Evolutionary conservation across 92 coral and sea anemone genomes (phyloP).

Genomic region (Diadumene lineata): DNA sequence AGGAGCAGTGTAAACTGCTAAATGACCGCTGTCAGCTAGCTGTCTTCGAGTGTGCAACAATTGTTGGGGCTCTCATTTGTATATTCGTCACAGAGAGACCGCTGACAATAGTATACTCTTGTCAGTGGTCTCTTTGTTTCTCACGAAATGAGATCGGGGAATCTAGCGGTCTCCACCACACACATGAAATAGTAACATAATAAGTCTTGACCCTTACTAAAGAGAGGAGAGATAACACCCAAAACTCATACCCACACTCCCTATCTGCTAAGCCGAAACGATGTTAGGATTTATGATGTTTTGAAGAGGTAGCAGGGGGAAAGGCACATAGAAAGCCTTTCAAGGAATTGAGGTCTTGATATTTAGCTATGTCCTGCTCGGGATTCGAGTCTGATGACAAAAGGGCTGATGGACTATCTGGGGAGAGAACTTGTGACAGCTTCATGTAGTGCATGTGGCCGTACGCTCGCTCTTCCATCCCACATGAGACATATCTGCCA

Average conservation of each 20-base stretch:
- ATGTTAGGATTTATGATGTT: too few species aligned
- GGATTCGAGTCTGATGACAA: constrained; percentile 43
- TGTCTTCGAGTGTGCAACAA: too few species aligned
- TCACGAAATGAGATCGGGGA: constrained; percentile 33
- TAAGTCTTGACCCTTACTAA: neutral
- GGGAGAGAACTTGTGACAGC: constrained; percentile 53
- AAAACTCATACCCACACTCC: too few species aligned
- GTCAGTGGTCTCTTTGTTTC: constrained; percentile 31
- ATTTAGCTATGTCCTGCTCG: constrained; percentile 46
- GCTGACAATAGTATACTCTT: constrained; percentile 5
- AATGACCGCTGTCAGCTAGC: too few species aligned
- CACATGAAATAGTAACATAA: neutral
- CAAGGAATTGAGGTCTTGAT: constrained; percentile 11
- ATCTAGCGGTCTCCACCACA: constrained; percentile 22
- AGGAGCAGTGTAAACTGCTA: too few species aligned
- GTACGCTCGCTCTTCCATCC: constrained; percentile 51
- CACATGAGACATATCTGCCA: constrained; percentile 60
- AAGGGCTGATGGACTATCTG: constrained; percentile 44
- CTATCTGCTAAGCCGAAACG: too few species aligned
- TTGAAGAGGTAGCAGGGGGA: too few species aligned
- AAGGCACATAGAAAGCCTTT: too few species aligned
- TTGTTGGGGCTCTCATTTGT: too few species aligned
- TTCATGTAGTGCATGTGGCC: constrained; percentile 55
- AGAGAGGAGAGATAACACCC: neutral
- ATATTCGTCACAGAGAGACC: too few species aligned